phyloP scores from a whole-genome alignment of 1,140 invertebrate genomes.

The Listronotus bonariensis region DNA sequence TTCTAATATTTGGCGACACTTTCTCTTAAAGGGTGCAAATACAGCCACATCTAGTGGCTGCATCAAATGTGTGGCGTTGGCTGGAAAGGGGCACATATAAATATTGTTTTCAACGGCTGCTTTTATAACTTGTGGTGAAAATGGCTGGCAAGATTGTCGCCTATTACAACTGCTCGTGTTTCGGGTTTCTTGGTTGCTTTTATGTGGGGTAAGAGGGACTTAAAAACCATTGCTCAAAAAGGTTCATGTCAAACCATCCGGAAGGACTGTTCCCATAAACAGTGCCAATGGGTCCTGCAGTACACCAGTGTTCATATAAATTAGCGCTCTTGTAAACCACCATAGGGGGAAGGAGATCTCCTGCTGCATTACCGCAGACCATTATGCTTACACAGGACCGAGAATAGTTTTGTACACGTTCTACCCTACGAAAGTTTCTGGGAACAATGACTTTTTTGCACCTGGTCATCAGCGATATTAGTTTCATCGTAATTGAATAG shows the following conservation, averaged over 20 bases:
- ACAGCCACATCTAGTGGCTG: no score
- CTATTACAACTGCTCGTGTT: slow-evolving; percentile 8
- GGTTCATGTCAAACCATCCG: slow-evolving; percentile 13
- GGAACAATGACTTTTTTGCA: slow-evolving; percentile 26
- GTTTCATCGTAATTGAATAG: neutral
- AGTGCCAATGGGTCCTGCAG: slow-evolving; percentile 15
- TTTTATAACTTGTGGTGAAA: slow-evolving; percentile 16
- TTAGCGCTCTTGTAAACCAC: slow-evolving; percentile 12
- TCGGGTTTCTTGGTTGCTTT: neutral
- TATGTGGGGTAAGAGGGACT: slow-evolving; percentile 2
- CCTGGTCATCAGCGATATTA: slow-evolving; percentile 30
- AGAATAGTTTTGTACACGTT: slow-evolving; percentile 15
- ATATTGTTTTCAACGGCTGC: slow-evolving; percentile 19
- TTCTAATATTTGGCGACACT: no score
- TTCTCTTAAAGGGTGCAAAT: no score
- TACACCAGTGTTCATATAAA: slow-evolving; percentile 2
- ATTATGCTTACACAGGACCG: slow-evolving; percentile 37
- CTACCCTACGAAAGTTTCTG: slow-evolving; percentile 13
- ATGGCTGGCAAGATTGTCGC: slow-evolving; percentile 7
- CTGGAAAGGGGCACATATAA: neutral
- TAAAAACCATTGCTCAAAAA: no score
- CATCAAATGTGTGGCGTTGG: no score
- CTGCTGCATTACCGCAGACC: slow-evolving; percentile 5
- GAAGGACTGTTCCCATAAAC: slow-evolving; percentile 17
- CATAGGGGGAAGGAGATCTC: neutral